Evolutionary conservation across 2,797 vertebrate genomes (phyloP).

Genomic region (Manis pentadactyla): DNA sequence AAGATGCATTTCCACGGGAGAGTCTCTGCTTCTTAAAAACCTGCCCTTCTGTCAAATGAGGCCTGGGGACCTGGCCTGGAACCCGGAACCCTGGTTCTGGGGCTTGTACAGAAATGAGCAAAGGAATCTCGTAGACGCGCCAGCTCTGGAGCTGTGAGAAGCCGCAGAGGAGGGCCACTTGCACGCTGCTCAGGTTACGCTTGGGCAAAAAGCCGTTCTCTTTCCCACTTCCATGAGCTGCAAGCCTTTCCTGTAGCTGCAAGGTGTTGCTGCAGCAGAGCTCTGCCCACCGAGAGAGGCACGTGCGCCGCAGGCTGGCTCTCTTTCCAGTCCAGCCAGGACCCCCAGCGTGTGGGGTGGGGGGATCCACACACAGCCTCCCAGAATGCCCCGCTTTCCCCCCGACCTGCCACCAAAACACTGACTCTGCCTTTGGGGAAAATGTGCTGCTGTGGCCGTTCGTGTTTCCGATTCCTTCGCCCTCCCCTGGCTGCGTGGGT

Average conservation of each 20-base stretch:
- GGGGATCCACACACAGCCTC: accelerated
- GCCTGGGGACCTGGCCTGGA: background rate
- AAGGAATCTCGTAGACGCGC: background rate
- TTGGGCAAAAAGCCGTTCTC: too few relatives aligned
- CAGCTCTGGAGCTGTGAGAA: background rate
- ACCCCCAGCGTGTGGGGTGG: background rate
- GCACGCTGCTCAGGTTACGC: background rate
- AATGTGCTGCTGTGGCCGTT: accelerated
- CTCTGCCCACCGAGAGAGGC: background rate
- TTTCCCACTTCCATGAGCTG: background rate
- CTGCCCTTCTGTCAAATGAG: background rate
- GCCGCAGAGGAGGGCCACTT: accelerated
- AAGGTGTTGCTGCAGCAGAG: background rate
- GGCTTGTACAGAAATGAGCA: background rate
- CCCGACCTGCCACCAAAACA: accelerated
- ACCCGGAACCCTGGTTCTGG: too few relatives aligned
- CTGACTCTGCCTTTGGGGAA: background rate
- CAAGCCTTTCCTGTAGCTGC: background rate
- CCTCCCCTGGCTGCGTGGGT: background rate
- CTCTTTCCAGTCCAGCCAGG: too few relatives aligned
- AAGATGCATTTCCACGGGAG: accelerated
- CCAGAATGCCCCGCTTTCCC: accelerated
- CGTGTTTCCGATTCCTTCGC: background rate
- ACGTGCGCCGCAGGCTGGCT: background rate
- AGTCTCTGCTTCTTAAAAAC: background rate